These are phyloP conservation scores for Myripristis jacobus DNA, from an alignment of 2,797 vertebrate genomes.

Conservation along the genomic window DNA sequence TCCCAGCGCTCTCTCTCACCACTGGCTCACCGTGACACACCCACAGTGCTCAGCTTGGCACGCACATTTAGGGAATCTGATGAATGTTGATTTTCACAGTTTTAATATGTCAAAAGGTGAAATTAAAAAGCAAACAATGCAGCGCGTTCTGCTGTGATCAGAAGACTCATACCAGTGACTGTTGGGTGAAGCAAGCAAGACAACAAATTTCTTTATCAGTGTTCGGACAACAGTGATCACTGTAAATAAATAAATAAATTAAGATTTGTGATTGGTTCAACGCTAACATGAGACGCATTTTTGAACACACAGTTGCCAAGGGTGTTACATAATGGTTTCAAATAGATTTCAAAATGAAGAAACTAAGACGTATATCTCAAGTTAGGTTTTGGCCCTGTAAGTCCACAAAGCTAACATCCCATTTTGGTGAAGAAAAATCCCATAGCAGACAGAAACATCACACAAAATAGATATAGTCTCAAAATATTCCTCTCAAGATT, in stretches of 20 bases:
- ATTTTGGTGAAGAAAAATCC: slow-evolving; percentile 11
- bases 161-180: slow-evolving; percentile 20
- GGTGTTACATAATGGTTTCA: slow-evolving; percentile 17
- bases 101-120: slow-evolving; percentile 56
- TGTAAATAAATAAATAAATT: background rate
- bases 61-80: background rate
- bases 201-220: slow-evolving; percentile 21
- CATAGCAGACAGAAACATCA: slow-evolving; percentile 29
- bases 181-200: slow-evolving; percentile 53
- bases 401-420: slow-evolving; percentile 10
- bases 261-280: slow-evolving; percentile 34
- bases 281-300: slow-evolving; percentile 19
- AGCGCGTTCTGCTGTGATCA: slow-evolving; percentile 15
- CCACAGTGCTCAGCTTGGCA: background rate
- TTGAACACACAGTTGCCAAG: slow-evolving; percentile 37
- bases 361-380: background rate
- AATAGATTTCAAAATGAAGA: slow-evolving; percentile 4
- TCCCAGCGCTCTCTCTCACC: background rate
- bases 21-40: too few relatives aligned
- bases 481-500: slow-evolving; percentile 51
- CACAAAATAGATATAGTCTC: slow-evolving; percentile 34
- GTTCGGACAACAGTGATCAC: slow-evolving; percentile 39
- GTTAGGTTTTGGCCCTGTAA: slow-evolving; percentile 19
- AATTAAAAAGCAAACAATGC: slow-evolving; percentile 37
- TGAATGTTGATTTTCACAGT: slow-evolving; percentile 14